Percentiles rank a stretch among this genome's conserved stretches.
Evolutionary conservation across 2,113 vertebrate genomes (phyloP).

Genomic region (Clarias batrachus): DNA sequence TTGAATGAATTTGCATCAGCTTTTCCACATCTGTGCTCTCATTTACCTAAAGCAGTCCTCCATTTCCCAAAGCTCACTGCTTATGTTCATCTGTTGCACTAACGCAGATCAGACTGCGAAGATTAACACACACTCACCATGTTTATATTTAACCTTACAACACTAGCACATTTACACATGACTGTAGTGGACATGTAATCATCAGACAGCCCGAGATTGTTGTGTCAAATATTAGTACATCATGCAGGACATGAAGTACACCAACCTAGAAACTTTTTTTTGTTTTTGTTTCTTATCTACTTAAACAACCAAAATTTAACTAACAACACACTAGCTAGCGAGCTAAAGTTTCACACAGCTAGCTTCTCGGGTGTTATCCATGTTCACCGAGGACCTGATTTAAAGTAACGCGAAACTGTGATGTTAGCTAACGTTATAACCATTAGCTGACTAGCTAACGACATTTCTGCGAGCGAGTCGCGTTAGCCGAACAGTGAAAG

Average conservation of each 20-base stretch:
- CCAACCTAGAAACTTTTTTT: background rate
- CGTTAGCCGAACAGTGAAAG: background rate
- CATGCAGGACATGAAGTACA: background rate
- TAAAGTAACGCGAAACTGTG: background rate
- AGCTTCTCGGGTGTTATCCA: background rate
- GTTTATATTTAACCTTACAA: background rate
- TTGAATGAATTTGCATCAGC: background rate
- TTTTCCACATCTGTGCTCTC: background rate
- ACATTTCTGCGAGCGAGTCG: background rate
- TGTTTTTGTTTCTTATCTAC: background rate
- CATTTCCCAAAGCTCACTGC: background rate
- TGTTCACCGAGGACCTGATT: background rate
- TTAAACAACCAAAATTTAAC: background rate
- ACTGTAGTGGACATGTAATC: background rate
- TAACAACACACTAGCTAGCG: background rate
- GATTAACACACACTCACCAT: background rate
- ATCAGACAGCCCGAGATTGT: background rate
- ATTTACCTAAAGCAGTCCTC: background rate
- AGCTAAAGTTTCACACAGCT: background rate
- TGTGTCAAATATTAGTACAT: background rate
- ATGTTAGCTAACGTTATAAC: background rate
- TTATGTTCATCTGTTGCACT: slow-evolving; percentile 3
- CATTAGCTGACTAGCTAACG: background rate
- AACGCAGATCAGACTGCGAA: background rate
- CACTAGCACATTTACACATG: background rate